A percentile compares a stretch with the other conserved stretches of the same genome.
phyloP scores from a whole-genome alignment of 2,113 vertebrate genomes.

The Azemiops feae region DNA sequence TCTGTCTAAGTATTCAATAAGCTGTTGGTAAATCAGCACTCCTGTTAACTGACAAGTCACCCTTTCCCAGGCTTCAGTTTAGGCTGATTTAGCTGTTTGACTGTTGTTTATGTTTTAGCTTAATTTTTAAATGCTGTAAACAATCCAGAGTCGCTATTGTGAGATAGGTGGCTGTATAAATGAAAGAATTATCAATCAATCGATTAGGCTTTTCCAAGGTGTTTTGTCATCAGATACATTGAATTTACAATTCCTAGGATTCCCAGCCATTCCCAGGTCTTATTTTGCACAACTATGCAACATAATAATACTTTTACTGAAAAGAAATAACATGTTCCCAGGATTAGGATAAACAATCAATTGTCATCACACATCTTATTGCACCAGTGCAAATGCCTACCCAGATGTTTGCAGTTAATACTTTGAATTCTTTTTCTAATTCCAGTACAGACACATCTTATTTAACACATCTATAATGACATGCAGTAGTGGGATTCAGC shows the following conservation, averaged over 20 bases:
- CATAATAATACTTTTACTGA: background rate
- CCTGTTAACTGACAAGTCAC: background rate
- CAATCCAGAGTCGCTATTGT: background rate
- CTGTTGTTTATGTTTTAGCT: background rate
- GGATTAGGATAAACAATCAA: constrained; percentile 4
- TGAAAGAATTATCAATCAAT: background rate
- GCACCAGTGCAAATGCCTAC: constrained; percentile 2
- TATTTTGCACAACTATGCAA: background rate
- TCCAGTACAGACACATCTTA: background rate
- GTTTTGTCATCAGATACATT: background rate
- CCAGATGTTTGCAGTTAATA: constrained; percentile 37
- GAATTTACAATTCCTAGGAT: background rate
- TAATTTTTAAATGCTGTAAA: background rate
- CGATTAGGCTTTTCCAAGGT: background rate
- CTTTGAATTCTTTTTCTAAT: constrained; percentile 16
- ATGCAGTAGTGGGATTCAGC: background rate
- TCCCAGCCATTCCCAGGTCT: background rate
- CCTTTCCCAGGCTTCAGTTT: background rate
- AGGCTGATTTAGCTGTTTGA: background rate
- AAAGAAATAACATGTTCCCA: background rate
- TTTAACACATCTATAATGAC: background rate
- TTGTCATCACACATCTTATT: constrained; percentile 8
- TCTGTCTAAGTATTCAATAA: background rate
- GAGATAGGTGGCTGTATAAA: background rate
- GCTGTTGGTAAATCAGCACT: background rate